Evolutionary conservation across 2,113 vertebrate genomes (phyloP).

Genomic region (Caranx ignobilis): DNA sequence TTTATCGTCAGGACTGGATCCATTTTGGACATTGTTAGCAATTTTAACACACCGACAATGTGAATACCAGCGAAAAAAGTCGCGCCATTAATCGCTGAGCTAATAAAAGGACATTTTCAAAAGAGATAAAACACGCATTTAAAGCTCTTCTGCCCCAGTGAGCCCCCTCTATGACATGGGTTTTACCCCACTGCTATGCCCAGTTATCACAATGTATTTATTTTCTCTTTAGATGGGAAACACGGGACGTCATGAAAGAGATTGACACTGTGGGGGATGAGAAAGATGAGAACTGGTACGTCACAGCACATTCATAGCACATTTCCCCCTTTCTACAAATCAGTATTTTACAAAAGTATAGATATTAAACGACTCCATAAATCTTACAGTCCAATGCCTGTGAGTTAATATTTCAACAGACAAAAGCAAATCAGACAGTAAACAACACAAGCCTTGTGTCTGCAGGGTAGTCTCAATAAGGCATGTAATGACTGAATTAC

Average conservation of each 20-base stretch:
- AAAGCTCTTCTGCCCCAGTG: not conserved
- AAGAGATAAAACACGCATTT: not conserved
- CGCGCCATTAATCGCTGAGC: not conserved
- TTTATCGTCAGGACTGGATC: not conserved
- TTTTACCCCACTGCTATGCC: not conserved
- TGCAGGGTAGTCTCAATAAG: constrained; percentile 9
- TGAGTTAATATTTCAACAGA: not conserved
- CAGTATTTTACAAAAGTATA: not conserved
- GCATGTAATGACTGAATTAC: not conserved
- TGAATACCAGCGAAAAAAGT: not conserved
- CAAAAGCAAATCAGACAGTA: not conserved
- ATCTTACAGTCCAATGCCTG: not conserved
- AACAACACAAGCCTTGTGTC: not conserved
- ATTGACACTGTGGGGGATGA: constrained; percentile 71
- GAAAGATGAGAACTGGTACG: constrained; percentile 81
- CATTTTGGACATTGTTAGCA: fast-evolving
- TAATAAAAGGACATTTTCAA: not conserved
- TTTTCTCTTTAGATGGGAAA: constrained; percentile 74
- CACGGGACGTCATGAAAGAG: constrained; percentile 81
- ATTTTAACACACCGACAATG: not conserved
- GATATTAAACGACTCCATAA: not conserved
- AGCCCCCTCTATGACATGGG: not conserved
- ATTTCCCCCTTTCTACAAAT: not conserved
- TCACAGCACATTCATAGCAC: not conserved
- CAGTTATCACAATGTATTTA: not conserved